These are phyloP conservation scores for Agonopterix alstromeriana DNA, from an alignment of 2,888 invertebrate genomes.

Conservation along the genomic window DNA sequence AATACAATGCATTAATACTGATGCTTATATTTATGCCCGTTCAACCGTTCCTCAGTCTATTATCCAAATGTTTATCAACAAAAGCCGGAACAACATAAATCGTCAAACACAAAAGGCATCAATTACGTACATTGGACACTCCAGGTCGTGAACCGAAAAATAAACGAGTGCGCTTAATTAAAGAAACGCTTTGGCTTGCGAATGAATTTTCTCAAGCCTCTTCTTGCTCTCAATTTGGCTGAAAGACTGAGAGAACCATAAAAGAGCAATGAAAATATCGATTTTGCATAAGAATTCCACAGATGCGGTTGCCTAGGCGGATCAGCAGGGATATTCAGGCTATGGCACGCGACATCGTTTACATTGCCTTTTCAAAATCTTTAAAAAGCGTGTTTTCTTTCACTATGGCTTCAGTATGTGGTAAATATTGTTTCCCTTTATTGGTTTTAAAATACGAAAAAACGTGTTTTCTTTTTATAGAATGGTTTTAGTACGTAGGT, in stretches of 20 bases:
- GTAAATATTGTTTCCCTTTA: no score
- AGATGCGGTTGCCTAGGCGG: conserved; percentile 24
- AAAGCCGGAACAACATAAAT: conserved; percentile 4
- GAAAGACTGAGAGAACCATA: conserved; percentile 39
- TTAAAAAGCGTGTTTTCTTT: no score
- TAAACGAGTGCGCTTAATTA: conserved; percentile 47
- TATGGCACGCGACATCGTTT: no score
- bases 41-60: no score
- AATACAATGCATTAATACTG: no score
- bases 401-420: no score
- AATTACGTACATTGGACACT: conserved; percentile 22
- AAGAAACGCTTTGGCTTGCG: conserved; percentile 47
- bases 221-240: conserved; percentile 44
- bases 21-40: no score
- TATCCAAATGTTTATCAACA: not conserved
- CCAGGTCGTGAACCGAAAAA: conserved; percentile 41
- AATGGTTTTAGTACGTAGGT: no score
- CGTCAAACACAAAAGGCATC: conserved; percentile 10
- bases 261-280: conserved; percentile 51
- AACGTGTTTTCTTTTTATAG: no score
- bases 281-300: conserved; percentile 49
- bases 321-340: not conserved
- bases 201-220: conserved; percentile 45
- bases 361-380: no score
- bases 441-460: no score